A percentile compares a stretch with the other conserved stretches of the same genome.
These are phyloP conservation scores for Mythimna vitellina DNA, from an alignment of 2,888 invertebrate species.

Conservation along the genomic window DNA sequence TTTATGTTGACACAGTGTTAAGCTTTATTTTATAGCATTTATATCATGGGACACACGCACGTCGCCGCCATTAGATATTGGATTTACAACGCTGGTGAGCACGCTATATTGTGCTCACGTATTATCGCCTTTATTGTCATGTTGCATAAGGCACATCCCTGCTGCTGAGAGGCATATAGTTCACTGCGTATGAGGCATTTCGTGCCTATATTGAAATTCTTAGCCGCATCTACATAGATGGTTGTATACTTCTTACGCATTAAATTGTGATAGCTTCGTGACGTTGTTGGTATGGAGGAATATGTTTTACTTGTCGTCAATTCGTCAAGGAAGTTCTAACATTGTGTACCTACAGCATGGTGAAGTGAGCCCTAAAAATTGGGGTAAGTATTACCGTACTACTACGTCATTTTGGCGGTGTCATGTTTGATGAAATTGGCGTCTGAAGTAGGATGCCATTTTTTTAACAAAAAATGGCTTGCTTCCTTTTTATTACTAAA, in stretches of 20 bases:
- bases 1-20: background rate
- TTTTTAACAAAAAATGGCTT: too few relatives aligned
- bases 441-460: too few relatives aligned
- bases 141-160: background rate
- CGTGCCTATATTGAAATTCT: constrained; percentile 73
- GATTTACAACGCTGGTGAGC: constrained; percentile 55
- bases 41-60: constrained; percentile 13
- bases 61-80: constrained; percentile 55
- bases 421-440: too few relatives aligned
- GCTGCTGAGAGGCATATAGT: constrained; percentile 41
- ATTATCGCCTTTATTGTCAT: constrained; percentile 20
- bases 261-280: constrained; percentile 5
- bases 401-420: too few relatives aligned
- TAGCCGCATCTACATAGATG: constrained; percentile 41
- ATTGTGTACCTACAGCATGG: too few relatives aligned
- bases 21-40: constrained; percentile 14
- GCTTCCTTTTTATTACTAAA: too few relatives aligned
- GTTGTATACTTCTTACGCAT: constrained; percentile 17
- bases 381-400: too few relatives aligned
- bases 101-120: constrained; percentile 49
- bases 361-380: too few relatives aligned
- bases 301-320: background rate
- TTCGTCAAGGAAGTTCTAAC: too few relatives aligned
- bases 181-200: constrained; percentile 65
- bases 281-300: background rate